Conservation (phyloP, 1,140 invertebrate genomes). For the Octopus sinensis region DNA sequence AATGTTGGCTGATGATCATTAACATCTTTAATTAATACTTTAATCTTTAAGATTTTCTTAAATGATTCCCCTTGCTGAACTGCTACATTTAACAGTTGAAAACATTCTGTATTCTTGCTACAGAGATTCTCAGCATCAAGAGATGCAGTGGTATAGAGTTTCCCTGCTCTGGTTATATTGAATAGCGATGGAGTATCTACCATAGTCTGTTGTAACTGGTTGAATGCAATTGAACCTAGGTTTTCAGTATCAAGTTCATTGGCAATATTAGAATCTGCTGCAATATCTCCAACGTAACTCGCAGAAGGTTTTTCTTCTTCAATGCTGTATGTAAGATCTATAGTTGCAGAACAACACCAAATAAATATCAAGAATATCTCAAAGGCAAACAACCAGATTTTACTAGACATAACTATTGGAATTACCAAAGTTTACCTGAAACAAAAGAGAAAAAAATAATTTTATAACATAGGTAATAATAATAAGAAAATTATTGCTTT, state of each 20-base stretch:
- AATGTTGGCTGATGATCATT: constrained; percentile 28
- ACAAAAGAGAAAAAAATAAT: no score
- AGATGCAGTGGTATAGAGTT: background rate
- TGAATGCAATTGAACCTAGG: background rate
- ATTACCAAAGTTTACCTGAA: no score
- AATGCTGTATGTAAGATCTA: background rate
- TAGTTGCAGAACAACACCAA: background rate
- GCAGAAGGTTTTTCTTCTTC: background rate
- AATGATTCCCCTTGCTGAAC: background rate
- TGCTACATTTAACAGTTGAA: background rate
- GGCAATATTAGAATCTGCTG: background rate
- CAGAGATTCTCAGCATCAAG: background rate
- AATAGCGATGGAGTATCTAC: background rate
- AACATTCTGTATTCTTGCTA: background rate
- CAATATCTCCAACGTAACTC: background rate
- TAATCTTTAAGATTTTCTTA: constrained; percentile 16
- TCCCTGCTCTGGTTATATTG: background rate
- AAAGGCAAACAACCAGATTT: no score
- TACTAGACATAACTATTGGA: no score
- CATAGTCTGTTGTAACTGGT: background rate
- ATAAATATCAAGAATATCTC: no score
- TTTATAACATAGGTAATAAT: no score
- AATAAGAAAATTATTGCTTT: no score
- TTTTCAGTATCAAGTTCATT: background rate
- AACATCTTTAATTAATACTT: constrained; percentile 21